A percentile compares a stretch with the other conserved stretches of the same genome.
Conservation (phyloP, 2,797 vertebrate genomes). For the Fundulus diaphanus region DNA sequence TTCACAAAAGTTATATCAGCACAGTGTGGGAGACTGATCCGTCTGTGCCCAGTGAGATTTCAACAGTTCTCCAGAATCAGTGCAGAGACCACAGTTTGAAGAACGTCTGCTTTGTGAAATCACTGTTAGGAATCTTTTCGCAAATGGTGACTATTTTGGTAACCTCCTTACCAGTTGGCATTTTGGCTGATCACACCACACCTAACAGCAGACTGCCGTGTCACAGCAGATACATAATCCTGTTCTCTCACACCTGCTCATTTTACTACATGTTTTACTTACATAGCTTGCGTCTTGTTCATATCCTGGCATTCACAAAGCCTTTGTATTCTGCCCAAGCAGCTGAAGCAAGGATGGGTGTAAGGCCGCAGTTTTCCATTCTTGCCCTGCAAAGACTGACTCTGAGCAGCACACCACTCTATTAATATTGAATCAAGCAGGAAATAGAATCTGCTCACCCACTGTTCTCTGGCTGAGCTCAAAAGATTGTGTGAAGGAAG, state of each 20-base stretch:
- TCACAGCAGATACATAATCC: neutral
- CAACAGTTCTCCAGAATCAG: neutral
- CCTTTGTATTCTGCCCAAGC: slow-evolving; percentile 5
- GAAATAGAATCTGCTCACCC: slow-evolving; percentile 68
- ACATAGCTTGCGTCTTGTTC: slow-evolving; percentile 21
- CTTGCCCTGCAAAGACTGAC: neutral
- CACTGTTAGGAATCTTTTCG: neutral
- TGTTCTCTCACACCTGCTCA: slow-evolving; percentile 41
- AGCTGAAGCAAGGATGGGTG: neutral
- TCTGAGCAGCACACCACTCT: slow-evolving; percentile 55
- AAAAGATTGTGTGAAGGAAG: slow-evolving; percentile 1
- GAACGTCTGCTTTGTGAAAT: neutral
- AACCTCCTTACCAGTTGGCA: neutral
- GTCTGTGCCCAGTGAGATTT: neutral
- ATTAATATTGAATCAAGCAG: slow-evolving; percentile 75
- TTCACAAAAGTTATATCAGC: neutral
- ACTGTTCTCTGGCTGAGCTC: slow-evolving; percentile 51
- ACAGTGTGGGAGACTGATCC: neutral
- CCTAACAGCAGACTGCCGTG: neutral
- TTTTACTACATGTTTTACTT: slow-evolving; percentile 55
- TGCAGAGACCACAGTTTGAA: neutral
- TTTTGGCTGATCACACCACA: neutral
- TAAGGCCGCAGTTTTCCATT: neutral
- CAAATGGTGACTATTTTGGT: neutral
- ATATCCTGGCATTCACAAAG: slow-evolving; percentile 34